Percentiles rank a stretch among this genome's conserved stretches.
phyloP scores from a whole-genome alignment of 2,888 invertebrate genomes.

The Lasius platythorax region DNA sequence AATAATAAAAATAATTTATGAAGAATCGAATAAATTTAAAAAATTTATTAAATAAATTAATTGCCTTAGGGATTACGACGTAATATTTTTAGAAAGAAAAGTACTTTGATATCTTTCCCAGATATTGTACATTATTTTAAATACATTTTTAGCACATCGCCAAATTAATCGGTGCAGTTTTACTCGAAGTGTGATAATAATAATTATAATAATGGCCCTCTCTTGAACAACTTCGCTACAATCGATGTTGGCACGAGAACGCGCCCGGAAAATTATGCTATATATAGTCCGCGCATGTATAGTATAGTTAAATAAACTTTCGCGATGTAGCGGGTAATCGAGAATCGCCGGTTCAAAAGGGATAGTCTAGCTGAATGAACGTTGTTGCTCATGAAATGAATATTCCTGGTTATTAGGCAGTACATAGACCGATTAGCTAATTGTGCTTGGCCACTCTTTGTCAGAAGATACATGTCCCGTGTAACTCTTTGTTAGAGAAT shows the following conservation, averaged over 20 bases:
- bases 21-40: not conserved
- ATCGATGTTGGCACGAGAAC: constrained; percentile 29
- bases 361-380: constrained; percentile 11
- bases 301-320: constrained; percentile 49
- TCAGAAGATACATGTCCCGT: not conserved
- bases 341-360: constrained; percentile 43
- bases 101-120: not conserved
- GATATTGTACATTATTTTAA: not conserved
- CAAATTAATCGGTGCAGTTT: not conserved
- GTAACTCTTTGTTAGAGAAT: constrained; percentile 36
- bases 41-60: not conserved
- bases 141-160: not conserved
- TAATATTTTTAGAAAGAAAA: not conserved
- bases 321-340: constrained; percentile 22
- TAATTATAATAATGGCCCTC: constrained; percentile 18
- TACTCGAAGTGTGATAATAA: not conserved
- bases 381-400: constrained; percentile 38
- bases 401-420: constrained; percentile 42
- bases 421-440: constrained; percentile 41
- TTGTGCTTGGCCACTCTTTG: constrained; percentile 50
- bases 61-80: not conserved
- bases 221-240: constrained; percentile 4
- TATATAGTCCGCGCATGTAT: not conserved
- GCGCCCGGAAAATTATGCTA: constrained; percentile 23
- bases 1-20: too few relatives aligned